Evolutionary conservation across 2,888 invertebrate species (phyloP), one percentile per base, ranked within the genome.

Genomic region (Ophioninae sp.): DNA sequence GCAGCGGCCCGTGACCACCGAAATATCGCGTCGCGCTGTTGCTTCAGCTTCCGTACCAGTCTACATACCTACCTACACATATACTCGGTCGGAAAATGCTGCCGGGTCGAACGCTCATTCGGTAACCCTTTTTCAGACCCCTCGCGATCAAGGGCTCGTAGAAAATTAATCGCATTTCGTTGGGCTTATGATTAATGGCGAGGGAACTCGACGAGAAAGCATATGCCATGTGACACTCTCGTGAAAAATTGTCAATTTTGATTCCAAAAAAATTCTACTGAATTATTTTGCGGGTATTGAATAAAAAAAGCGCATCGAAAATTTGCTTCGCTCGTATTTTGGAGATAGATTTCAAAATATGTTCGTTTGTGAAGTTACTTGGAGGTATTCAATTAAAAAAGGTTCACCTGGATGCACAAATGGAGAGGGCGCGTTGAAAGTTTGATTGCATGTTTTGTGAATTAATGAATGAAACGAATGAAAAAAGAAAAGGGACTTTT

Each of bases 1-100:
- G 85, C 86, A 87, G 83, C 83, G 85, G 84, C 80, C 86, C 88
- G 81, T 86, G 86, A 88, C 86, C 85, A 79, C 78, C 84, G 80
- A 87, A 87, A 85, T 84, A 85, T 83, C 81, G 80, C 80, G 72
- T 65, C 79, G 79, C 78, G 74, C 84, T 85, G 83, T 87, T 86
- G 81, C 85, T 81, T 80, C 81, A 69, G 83, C 79, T 81, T 81
- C 39, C 21, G 41, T 56, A 21, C 44, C 30, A 30, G 57, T 67
- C 30, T 69, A 57, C 39, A 70, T 44, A 30, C 30, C 20, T 68
- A 44, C 44, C 44, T 23, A 59, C 41, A 44, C 8, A 44, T 17
- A 30, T 17, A 30, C 39, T 56, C 30, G 30, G 70, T 57, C 37
- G 64, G 70, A 62, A 70, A 62, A 69, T 56, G 62, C 64, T 77